Evolutionary conservation across 2,113 vertebrate genomes (phyloP).

Genomic region (Salvelinus namaycush): DNA sequence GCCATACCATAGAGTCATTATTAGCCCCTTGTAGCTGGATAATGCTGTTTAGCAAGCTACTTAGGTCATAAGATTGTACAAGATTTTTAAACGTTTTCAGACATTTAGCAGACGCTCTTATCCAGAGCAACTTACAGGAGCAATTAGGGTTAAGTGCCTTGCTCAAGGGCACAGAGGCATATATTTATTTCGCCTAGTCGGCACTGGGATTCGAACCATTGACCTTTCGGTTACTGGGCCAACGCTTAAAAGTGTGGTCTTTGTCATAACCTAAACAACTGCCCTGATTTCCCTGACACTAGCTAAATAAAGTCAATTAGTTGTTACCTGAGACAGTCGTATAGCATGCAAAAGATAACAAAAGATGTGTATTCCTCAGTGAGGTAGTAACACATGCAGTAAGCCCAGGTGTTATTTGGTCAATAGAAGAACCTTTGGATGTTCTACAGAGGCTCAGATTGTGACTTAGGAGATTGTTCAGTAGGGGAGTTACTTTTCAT

Average conservation of each 20-base stretch:
- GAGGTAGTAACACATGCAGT: not conserved
- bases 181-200: no score
- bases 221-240: no score
- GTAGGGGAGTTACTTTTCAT: conserved; percentile 42
- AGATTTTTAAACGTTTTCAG: not conserved
- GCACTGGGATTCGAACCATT: no score
- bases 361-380: not conserved
- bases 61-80: not conserved
- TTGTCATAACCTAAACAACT: not conserved
- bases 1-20: not conserved
- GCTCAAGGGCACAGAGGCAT: no score
- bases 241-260: not conserved
- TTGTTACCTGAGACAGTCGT: not conserved
- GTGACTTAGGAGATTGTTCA: conserved; percentile 27
- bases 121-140: no score
- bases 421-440: conserved; percentile 35
- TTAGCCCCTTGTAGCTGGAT: not conserved
- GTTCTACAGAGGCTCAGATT: conserved; percentile 31
- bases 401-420: conserved; percentile 31
- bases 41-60: not conserved
- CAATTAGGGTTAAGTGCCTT: no score
- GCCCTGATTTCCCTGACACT: not conserved
- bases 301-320: not conserved
- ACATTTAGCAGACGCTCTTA: no score
- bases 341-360: not conserved